Conservation (phyloP, 92 coral and sea anemone species). For the Parazoanthus atlanticus region DNA sequence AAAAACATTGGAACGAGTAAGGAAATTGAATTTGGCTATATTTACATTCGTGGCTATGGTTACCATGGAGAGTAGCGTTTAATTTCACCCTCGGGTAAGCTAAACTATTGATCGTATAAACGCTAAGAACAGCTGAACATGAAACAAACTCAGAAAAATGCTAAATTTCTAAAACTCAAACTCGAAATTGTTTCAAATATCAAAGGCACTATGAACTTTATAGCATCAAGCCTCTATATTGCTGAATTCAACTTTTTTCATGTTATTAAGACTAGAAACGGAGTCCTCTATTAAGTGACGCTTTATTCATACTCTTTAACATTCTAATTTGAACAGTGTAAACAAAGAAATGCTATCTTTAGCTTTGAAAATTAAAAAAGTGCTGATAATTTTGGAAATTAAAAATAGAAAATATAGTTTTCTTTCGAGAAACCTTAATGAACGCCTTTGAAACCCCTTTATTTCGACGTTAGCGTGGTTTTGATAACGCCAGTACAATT, state of each 20-base stretch:
- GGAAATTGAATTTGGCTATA: not conserved
- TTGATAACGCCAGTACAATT: not conserved
- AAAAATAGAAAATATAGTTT: not conserved
- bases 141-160: not conserved
- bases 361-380: not conserved
- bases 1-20: not conserved
- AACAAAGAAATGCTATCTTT: not conserved
- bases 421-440: not conserved
- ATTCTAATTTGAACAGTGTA: not conserved
- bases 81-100: not conserved
- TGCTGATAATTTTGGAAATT: not conserved
- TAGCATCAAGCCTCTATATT: not conserved
- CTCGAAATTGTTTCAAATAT: not conserved
- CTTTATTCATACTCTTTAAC: too few relatives aligned
- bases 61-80: conserved; percentile 6
- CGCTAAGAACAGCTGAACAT: not conserved
- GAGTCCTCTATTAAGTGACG: too few relatives aligned
- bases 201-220: not conserved
- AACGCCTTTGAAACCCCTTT: not conserved
- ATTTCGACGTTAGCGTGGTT: too few relatives aligned
- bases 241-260: not conserved
- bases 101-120: not conserved
- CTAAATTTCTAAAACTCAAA: not conserved
- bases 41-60: not conserved
- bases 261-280: not conserved